phyloP scores from a whole-genome alignment of 2,888 invertebrate species.

The Apamea crenata region DNA sequence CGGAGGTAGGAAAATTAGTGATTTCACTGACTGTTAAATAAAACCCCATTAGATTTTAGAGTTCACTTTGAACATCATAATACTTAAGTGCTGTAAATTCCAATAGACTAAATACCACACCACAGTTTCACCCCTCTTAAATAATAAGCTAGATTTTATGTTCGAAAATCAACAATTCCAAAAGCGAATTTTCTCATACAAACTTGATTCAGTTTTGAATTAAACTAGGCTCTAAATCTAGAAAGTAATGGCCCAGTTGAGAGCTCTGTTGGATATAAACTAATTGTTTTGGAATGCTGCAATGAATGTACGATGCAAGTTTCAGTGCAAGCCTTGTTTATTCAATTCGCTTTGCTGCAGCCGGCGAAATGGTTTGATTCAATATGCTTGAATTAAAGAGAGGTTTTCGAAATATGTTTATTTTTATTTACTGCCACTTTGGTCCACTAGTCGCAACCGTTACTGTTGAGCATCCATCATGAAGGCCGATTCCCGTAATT shows the following conservation, averaged over 20 bases:
- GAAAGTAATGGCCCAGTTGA: slow-evolving; percentile 34
- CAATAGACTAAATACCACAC: not conserved
- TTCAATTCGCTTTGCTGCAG: slow-evolving; percentile 33
- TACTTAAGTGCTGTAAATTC: not conserved
- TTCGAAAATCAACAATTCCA: not conserved
- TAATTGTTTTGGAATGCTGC: slow-evolving; percentile 43
- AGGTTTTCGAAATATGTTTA: not conserved
- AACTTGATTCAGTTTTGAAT: slow-evolving; percentile 19
- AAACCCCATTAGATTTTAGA: not conserved
- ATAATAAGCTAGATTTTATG: not conserved
- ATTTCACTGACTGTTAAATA: not conserved
- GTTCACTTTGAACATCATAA: not conserved
- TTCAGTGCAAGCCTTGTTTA: slow-evolving; percentile 35
- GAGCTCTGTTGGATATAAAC: slow-evolving; percentile 19
- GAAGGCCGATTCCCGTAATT: not conserved
- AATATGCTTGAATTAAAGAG: slow-evolving; percentile 27
- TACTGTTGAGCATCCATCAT: not conserved
- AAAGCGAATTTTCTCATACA: slow-evolving; percentile 10
- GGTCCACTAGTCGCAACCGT: not conserved
- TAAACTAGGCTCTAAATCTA: slow-evolving; percentile 31
- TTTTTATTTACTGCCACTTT: too few relatives aligned
- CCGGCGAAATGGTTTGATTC: slow-evolving; percentile 33
- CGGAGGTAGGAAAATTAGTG: not conserved
- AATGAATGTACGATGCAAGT: slow-evolving; percentile 39
- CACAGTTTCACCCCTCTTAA: not conserved